These are phyloP conservation scores for Synergus japonicus DNA, from an alignment of 2,888 invertebrate genomes.

Conservation along the genomic window DNA sequence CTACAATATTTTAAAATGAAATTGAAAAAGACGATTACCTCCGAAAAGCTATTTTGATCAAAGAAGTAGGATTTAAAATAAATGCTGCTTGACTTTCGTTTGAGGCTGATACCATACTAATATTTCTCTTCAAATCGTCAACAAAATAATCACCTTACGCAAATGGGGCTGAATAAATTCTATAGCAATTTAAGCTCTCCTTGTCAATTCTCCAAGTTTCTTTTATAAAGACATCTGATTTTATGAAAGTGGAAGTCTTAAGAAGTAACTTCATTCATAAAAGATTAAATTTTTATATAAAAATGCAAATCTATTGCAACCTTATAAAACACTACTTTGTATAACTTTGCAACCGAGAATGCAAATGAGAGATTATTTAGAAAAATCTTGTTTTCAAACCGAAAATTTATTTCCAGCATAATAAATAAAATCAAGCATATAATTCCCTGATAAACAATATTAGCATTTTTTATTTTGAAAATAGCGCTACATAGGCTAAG, in stretches of 20 bases:
- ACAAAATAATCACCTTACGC: not conserved
- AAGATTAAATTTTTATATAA: not conserved
- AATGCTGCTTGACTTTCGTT: not conserved
- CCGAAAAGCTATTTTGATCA: not conserved
- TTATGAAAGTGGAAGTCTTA: not conserved
- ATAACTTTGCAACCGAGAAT: no score
- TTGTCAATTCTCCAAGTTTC: not conserved
- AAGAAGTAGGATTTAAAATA: not conserved
- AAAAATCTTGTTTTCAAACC: no score
- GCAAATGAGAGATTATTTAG: no score
- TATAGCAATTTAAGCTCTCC: not conserved
- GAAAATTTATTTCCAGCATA: no score
- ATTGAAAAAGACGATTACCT: slow-evolving; percentile 18
- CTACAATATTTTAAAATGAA: not conserved
- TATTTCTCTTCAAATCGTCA: not conserved
- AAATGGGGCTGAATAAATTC: slow-evolving; percentile 1
- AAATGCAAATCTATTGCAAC: not conserved
- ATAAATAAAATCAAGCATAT: no score
- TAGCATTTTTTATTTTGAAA: no score
- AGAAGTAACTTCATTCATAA: not conserved
- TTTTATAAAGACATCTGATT: not conserved
- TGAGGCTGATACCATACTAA: slow-evolving; percentile 11
- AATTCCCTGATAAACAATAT: no score
- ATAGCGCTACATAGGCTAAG: no score
- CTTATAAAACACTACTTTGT: no score